Evolutionary conservation across 2,113 vertebrate species (phyloP).

Genomic region (Morphnarchus princeps): DNA sequence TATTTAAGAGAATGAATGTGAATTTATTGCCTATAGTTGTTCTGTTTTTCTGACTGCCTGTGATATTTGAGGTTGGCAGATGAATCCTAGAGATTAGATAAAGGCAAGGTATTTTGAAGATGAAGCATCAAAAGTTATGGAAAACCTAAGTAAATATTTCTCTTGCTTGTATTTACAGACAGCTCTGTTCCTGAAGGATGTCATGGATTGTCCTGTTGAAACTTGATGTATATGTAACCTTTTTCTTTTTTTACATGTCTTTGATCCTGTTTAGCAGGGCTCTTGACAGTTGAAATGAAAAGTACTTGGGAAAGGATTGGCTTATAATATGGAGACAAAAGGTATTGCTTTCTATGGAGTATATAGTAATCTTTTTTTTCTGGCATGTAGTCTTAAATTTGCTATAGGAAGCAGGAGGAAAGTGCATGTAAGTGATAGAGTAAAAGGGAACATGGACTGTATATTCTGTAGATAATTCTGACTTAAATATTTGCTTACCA

Average conservation of each 20-base stretch:
- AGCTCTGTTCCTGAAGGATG: background rate
- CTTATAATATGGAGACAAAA: background rate
- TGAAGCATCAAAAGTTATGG: background rate
- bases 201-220: background rate
- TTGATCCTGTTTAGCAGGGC: background rate
- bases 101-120: background rate
- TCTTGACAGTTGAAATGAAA: background rate
- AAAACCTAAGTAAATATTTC: background rate
- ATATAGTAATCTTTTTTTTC: background rate
- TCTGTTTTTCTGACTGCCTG: background rate
- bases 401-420: background rate
- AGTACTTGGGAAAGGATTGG: background rate
- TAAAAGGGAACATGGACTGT: background rate
- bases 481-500: background rate
- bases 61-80: background rate
- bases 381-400: background rate
- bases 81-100: background rate
- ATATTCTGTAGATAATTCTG: background rate
- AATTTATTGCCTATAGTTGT: background rate
- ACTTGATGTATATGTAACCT: background rate
- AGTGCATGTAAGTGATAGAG: background rate
- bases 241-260: background rate
- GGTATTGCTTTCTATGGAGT: background rate
- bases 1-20: background rate
- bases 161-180: background rate